Evolutionary conservation across 2,113 vertebrate genomes (phyloP).

Genomic region (Gallinago jamesoni): DNA sequence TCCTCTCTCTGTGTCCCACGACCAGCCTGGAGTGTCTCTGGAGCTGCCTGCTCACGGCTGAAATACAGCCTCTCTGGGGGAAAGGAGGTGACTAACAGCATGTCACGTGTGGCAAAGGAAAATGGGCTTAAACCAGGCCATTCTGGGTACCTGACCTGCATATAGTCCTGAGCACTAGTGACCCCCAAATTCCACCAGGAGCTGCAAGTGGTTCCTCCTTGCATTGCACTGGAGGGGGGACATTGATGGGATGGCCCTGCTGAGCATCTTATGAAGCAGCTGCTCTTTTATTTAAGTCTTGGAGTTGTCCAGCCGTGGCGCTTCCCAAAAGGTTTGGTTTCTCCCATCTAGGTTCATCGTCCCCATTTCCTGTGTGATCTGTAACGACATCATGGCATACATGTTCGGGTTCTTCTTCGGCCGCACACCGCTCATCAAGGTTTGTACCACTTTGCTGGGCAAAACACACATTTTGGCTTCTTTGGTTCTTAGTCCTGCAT

Average conservation of each 20-base stretch:
- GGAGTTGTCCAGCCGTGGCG: neutral
- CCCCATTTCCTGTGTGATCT: constrained; percentile 98
- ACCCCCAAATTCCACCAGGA: neutral
- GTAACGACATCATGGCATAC: constrained; percentile 99
- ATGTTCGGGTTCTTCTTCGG: constrained; percentile 99
- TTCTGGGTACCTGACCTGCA: neutral
- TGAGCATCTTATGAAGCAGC: neutral
- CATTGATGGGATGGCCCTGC: neutral
- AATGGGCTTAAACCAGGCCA: neutral
- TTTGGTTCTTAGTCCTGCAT: neutral
- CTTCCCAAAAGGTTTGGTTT: neutral
- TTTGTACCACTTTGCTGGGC: constrained; percentile 12
- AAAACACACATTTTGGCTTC: fast-evolving
- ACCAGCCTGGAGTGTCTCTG: neutral
- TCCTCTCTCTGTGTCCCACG: neutral
- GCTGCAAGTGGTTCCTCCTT: neutral
- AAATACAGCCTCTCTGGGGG: neutral
- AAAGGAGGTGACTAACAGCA: neutral
- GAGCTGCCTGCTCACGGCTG: neutral
- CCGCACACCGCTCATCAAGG: constrained; percentile 97
- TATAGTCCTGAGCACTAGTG: neutral
- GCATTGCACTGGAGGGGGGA: neutral
- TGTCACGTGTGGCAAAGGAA: neutral
- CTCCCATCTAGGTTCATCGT: constrained; percentile 90
- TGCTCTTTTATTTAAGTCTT: neutral